Evolutionary conservation across 2,113 vertebrate species (phyloP), one percentile per base, ranked within the genome.

Genomic region (Zapus hudsonius): DNA sequence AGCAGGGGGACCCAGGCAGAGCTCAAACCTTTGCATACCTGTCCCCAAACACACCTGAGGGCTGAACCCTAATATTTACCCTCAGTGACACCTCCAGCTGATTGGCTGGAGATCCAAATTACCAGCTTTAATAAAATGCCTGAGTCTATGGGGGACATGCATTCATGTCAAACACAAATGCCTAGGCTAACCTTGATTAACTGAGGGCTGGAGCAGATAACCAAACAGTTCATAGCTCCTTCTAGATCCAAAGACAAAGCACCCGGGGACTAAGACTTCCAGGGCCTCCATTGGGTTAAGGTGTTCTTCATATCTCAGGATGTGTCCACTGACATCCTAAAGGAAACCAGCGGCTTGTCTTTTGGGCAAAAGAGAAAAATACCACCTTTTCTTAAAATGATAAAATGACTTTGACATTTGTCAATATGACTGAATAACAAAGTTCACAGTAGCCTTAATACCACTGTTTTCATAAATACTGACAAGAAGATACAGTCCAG

Each of bases 321-420:
- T 33, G 3, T n/a, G 23, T 59, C 67, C 33, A 33, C 23, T 66
- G 1, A 61, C 38, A 19, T 33, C 52, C 44, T 31, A 29, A 86
- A 36, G 38, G 38, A 83, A 93, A 61, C 36, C 23, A 73, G 25
- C 31, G 36, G 8, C 33, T 70, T 27, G 6, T 69, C 57, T 57
- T 16, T 63, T 55, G 61, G 44, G 0, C 17, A 76, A 57, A 44
- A 55, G 33, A 84, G 29, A 73, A 84, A 74, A 25, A 40, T 11
- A 55, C 47, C 55, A 69, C 93, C 82, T 95, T 96, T 94, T 72
- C 82, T 90, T 84, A 42, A 85, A 79, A 64, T 83, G 36, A 80
- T 85, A 88, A 94, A 88, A 40, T 63, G 19, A 90, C 69, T 29
- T 0, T 64, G 66, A 64, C 2, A 17, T 44, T 82, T 87, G 44